Base-by-base conservation (phyloP, 2,888 invertebrate species). In the Hemicrepidius hirtus region DNA sequence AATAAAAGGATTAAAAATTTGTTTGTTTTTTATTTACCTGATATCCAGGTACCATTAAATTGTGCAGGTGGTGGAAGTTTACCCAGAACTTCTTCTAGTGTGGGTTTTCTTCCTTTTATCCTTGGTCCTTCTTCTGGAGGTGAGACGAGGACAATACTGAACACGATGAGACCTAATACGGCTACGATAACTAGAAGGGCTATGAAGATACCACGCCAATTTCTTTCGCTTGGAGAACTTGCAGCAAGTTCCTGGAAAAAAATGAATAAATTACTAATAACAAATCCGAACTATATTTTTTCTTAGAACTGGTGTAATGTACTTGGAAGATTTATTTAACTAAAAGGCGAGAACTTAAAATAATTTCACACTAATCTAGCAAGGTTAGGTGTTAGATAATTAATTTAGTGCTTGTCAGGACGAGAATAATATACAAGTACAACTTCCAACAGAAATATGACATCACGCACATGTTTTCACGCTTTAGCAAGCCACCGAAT, bases 141-240 rank as follows among this genome's bases (percentile, higher is more conserved):
- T 12, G 96, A 96, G 71, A 97, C 92, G 75, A 97, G 89, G 46
- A 97, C 93, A 83, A 98, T 96, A 80, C 97, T 96, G 87, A 96
- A 94, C 78, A 97, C 93, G 78, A 97, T 97, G 80, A 97, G 91
- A 57, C 95, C 95, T 80, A 96, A 92, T 37, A 97, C 96, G 32
- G 94, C 93, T 20, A 95, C 92, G 79, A 97, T 97, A 79, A 98
- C 97, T 82, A 97, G 89, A 75, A 97, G 88, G 0, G 97, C 97
- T 79, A 97, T 97, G 80, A 95, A 93, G 82, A 98, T 97, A 16
- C 97, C 97, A 50, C 95, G 92, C 97, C 97, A 98, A 89, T 98
- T 97, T 76, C 97, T 90, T 85, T 97, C 93, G 76, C 92, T 94
- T 3, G 96, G 95, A 12, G 95, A 94, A 62, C 94, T 91, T 44